Base-by-base conservation (phyloP, 2,113 vertebrate genomes). In the Tachycineta bicolor region DNA sequence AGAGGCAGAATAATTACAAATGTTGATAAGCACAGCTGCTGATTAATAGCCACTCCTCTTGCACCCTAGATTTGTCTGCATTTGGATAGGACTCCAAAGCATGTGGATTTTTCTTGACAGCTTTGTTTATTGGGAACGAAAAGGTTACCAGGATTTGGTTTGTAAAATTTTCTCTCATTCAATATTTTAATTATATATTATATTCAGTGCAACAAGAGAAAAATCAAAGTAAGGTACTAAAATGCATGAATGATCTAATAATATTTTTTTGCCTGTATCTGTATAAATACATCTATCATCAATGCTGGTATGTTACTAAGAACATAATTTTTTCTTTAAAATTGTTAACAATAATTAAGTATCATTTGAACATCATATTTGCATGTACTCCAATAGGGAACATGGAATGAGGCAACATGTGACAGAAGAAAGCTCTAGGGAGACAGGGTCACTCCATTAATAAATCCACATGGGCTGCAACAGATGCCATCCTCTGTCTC, bases 381-480 rank as follows among this genome's bases (percentile, higher is more conserved):
- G 16, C 25, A 86, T n/a, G 52, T 24, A 20, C 46, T 81, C 43
- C 43, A 70, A 19, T 18, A 52, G 29, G 20, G 47, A 95, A 31
- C 0, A 0, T 39, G 83, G 79, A 92, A 86, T 23, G 34, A 81
- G 68, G 52, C 39, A 70, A 67, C 55, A 33, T 9, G 71, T 34
- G 29, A 91, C 34, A 93, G 87, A 71, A 87, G 59, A 59, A 58
- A 79, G 49, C 88, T 90, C 86, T n/a, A 67, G 64, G 64, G 83
- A 86, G 50, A 47, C 43, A 55, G 64, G 73, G 64, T 81, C 91
- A 89, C 56, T 74, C 79, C 76, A 68, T 58, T 70, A 88, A 83
- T 94, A 89, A 90, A 89, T 95, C 93, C 89, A 90, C 86, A 60
- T 23, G 73, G 94, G 81, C 83, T 77, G 84, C 56, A 92, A 83